Conservation (phyloP, 1,140 invertebrate species). For the Telenomus remus region DNA sequence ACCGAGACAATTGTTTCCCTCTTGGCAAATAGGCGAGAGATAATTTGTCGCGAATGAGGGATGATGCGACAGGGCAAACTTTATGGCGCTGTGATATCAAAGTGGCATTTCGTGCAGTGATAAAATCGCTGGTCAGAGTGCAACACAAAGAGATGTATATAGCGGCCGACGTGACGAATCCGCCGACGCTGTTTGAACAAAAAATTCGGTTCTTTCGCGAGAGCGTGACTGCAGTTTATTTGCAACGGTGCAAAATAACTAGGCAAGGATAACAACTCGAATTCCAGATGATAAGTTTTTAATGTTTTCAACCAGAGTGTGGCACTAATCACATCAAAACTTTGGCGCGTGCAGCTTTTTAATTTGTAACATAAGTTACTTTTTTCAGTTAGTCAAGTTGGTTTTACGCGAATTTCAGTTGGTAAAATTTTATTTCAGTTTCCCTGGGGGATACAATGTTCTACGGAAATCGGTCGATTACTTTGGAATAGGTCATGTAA, state of each 20-base stretch:
- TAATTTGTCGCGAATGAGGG: not conserved
- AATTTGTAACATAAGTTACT: slow-evolving; percentile 10
- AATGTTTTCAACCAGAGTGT: not conserved
- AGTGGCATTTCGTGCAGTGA: slow-evolving; percentile 55
- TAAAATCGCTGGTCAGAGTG: slow-evolving; percentile 48
- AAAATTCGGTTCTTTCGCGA: slow-evolving; percentile 54
- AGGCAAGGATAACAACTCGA: slow-evolving; percentile 30
- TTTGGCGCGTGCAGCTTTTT: too few species aligned
- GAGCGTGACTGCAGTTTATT: slow-evolving; percentile 57
- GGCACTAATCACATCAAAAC: not conserved
- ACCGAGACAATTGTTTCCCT: too few species aligned
- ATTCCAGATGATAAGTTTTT: slow-evolving; percentile 18
- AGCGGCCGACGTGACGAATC: slow-evolving; percentile 21
- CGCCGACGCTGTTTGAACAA: slow-evolving; percentile 23
- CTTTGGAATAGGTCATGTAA: slow-evolving; percentile 58
- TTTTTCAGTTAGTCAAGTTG: not conserved
- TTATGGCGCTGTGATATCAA: slow-evolving; percentile 46
- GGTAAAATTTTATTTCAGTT: slow-evolving; percentile 39
- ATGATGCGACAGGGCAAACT: slow-evolving; percentile 10
- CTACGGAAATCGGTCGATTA: slow-evolving; percentile 69
- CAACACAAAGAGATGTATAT: slow-evolving; percentile 44
- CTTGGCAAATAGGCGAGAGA: too few species aligned
- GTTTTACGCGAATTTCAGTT: not conserved
- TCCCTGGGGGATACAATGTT: slow-evolving; percentile 57
- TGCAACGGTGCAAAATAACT: slow-evolving; percentile 9